Conservation (phyloP, 1,140 invertebrate genomes). For the Cherax quadricarinatus region DNA sequence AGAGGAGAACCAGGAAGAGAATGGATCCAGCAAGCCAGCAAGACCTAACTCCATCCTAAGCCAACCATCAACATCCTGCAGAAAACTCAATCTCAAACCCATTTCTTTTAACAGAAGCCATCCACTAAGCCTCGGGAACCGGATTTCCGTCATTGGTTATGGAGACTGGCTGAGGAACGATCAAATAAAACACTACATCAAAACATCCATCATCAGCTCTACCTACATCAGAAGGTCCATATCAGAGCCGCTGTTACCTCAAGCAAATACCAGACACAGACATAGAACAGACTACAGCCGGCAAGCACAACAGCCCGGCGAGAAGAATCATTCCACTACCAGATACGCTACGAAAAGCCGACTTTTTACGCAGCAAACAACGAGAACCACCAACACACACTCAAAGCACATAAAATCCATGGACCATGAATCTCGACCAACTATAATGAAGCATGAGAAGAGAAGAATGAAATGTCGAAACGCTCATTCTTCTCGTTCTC, state of each 20-base stretch:
- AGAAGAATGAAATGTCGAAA: background rate
- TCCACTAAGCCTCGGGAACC: background rate
- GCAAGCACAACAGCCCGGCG: background rate
- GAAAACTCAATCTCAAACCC: background rate
- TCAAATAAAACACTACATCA: background rate
- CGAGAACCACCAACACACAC: too few relatives aligned
- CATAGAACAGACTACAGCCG: background rate
- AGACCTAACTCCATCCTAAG: background rate
- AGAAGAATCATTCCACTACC: background rate
- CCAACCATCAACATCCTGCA: background rate
- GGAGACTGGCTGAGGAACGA: constrained; percentile 33
- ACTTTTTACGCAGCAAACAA: background rate
- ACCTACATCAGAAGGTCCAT: background rate
- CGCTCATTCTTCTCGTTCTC: background rate
- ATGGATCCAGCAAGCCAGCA: background rate
- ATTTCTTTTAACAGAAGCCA: background rate
- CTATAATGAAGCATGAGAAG: background rate
- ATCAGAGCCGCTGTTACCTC: constrained; percentile 27
- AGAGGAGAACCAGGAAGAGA: background rate
- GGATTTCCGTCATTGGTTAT: constrained; percentile 24
- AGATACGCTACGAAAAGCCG: background rate
- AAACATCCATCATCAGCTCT: background rate
- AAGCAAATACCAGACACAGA: constrained; percentile 5
- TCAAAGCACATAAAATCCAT: too few relatives aligned
- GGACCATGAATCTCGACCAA: background rate